Base-by-base conservation (phyloP, 1,140 invertebrate genomes). In the Drosophila navojoa region DNA sequence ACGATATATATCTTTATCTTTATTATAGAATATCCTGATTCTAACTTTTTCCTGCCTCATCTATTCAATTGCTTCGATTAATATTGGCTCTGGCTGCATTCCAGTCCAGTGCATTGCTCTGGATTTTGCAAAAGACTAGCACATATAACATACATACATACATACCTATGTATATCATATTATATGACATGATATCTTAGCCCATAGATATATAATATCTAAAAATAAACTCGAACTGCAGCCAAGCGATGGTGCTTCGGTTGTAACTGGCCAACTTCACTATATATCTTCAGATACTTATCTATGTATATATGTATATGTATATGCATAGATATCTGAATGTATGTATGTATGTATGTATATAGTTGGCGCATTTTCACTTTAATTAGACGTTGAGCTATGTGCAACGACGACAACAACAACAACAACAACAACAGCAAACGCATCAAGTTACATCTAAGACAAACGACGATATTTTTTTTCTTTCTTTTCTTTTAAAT, bases 301-400 rank as follows among this genome's bases (percentile, higher is more conserved):
- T 55, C 42, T 22, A 22, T 22, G 11, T 42, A 22, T 5, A 25
- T 90, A 96, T 96, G 59, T 93, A 93, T 45, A 93, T 92, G 13
- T 93, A 15, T 40, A 49, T 54, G 6, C 25, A 38, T 25, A 49
- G 9, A 47, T 35, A 47, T 54, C 32, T 54, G 7, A 4, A 44
- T 10, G 9, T 47, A 13, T 47, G 25, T 16, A 32, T 32, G 6
- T 32, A 32, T 32, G 32, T 32, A 32, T 32, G 6, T 32, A 9
- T 47, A 10, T 47, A 38, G 35, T 29, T 61, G 27, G 42, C 52
- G 44, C 57, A 29, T 47, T 60, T 45, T 47, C 44, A 35, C 44
- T 47, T 59, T 47, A 59, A 59, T 44, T 59, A 32, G 47, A 35
- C 44, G 63, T 19, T 58, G 27, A 47, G 55, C 40, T 44, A 45